These are phyloP conservation scores for Ginglymostoma cirratum DNA, from an alignment of 2,113 vertebrate genomes.

Conservation along the genomic window DNA sequence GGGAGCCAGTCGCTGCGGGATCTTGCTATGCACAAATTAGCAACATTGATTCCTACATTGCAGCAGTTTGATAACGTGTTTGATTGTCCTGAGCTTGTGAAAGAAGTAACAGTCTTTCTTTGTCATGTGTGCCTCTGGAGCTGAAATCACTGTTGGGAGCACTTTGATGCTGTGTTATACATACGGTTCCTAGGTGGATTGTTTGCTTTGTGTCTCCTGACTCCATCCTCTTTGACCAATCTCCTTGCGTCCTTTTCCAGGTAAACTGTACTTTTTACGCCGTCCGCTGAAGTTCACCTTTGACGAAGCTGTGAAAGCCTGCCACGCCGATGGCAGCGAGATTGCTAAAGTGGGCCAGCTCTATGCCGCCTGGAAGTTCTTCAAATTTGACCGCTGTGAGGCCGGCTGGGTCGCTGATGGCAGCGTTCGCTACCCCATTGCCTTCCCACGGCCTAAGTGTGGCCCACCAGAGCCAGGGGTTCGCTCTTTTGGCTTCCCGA, in stretches of 20 bases:
- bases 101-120: background rate
- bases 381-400: conserved; percentile 70
- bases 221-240: background rate
- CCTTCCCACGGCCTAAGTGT: conserved; percentile 62
- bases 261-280: conserved; percentile 73
- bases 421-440: conserved; percentile 78
- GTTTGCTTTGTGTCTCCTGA: background rate
- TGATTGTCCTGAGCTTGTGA: background rate
- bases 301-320: conserved; percentile 68
- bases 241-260: conserved; percentile 48
- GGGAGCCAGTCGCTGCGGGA: background rate
- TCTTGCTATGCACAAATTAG: background rate
- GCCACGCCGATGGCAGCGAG: conserved; percentile 54
- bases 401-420: conserved; percentile 85
- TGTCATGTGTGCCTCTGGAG: background rate
- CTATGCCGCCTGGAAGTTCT: conserved; percentile 77
- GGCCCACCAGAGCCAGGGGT: conserved; percentile 70
- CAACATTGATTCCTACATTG: background rate
- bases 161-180: background rate
- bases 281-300: conserved; percentile 58
- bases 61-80: background rate
- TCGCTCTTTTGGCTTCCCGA: conserved; percentile 74
- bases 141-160: background rate
- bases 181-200: background rate
- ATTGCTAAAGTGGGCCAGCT: conserved; percentile 83